Evolutionary conservation across 2,113 vertebrate species (phyloP).

Genomic region (Rhinogobius similis): DNA sequence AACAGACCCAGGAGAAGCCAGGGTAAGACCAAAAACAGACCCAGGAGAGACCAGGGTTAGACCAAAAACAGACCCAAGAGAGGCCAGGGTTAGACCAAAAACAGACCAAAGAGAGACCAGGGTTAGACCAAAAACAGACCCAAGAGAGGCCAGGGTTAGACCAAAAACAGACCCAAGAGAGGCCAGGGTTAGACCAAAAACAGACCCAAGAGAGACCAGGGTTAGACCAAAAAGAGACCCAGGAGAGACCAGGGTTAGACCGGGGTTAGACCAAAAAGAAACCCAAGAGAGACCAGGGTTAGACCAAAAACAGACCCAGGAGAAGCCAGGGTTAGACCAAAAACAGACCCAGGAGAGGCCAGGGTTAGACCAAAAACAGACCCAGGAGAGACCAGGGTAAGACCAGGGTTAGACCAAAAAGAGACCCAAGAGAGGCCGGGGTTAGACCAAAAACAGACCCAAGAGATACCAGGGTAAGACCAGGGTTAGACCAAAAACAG

Average conservation of each 20-base stretch:
- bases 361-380: not conserved
- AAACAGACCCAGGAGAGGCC: no score
- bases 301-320: no score
- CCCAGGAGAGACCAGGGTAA: no score
- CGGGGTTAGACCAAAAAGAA: not conserved
- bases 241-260: not conserved
- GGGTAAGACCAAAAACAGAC: not conserved
- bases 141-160: not conserved
- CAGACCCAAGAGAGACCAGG: not conserved
- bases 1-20: not conserved
- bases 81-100: not conserved
- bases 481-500: not conserved
- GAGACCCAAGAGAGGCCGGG: not conserved
- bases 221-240: not conserved
- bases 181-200: not conserved
- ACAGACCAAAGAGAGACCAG: not conserved
- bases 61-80: not conserved
- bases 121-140: not conserved
- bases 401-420: not conserved
- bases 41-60: not conserved
- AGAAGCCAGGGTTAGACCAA: not conserved
- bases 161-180: no score
- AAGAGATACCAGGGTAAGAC: not conserved
- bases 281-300: not conserved
- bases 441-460: not conserved